Conservation (phyloP, 2,888 invertebrate species). For the Leptodirus hochenwartii region DNA sequence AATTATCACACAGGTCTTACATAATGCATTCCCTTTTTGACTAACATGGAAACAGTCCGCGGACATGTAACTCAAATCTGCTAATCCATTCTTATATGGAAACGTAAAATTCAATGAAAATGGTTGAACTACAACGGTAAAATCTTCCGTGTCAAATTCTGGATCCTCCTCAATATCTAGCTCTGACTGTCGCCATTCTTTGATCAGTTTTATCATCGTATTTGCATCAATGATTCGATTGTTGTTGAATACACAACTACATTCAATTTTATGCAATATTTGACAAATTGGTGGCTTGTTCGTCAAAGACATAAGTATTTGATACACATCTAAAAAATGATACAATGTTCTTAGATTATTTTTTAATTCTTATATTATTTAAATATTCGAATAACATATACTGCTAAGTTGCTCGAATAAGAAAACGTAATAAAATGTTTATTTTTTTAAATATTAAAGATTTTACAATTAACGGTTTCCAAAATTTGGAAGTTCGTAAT, state of each 20-base stretch:
- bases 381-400: too few relatives aligned
- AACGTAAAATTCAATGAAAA: conserved; percentile 27
- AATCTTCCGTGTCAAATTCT: conserved; percentile 34
- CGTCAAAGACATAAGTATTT: too few relatives aligned
- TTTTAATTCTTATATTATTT: too few relatives aligned
- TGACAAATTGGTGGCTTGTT: conserved; percentile 27
- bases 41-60: conserved; percentile 45
- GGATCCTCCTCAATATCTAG: conserved; percentile 27
- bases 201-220: conserved; percentile 29
- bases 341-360: too few relatives aligned
- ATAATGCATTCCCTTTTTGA: conserved; percentile 36
- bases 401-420: conserved; percentile 4
- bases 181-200: conserved; percentile 34
- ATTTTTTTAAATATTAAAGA: conserved; percentile 6
- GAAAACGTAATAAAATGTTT: not conserved
- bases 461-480: not conserved
- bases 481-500: too few relatives aligned
- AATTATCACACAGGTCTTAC: conserved; percentile 23
- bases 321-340: too few relatives aligned
- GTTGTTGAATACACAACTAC: conserved; percentile 36
- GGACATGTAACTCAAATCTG: conserved; percentile 34
- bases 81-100: too few relatives aligned
- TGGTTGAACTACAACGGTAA: conserved; percentile 36
- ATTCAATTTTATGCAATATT: conserved; percentile 28
- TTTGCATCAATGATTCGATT: conserved; percentile 18